These are phyloP conservation scores for Erythrolamprus reginae DNA, from an alignment of 2,113 vertebrate genomes.

Conservation along the genomic window DNA sequence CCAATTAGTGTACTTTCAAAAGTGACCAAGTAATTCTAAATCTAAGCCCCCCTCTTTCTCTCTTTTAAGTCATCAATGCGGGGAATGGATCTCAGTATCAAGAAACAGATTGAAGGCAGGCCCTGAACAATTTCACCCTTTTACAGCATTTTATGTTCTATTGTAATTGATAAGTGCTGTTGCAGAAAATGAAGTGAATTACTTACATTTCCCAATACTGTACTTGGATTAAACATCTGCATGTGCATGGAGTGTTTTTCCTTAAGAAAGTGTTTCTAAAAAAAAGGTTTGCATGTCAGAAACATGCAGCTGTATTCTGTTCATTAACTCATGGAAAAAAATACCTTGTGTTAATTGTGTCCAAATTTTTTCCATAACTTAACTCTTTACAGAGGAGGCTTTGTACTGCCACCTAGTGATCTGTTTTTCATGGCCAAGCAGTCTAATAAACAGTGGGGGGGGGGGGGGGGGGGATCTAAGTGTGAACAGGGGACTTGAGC, in stretches of 20 bases:
- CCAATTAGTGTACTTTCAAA: no score
- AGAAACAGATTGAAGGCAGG: not conserved
- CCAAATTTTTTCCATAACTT: conserved; percentile 34
- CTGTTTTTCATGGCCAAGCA: not conserved
- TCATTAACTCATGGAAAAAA: not conserved
- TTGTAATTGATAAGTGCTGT: not conserved
- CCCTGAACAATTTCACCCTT: not conserved
- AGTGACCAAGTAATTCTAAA: no score
- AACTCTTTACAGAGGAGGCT: conserved; percentile 65
- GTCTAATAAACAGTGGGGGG: accelerated
- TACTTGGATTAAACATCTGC: not conserved
- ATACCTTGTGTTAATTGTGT: not conserved
- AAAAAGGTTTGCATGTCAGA: not conserved
- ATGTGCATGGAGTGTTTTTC: not conserved
- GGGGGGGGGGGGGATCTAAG: no score
- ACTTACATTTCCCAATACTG: not conserved
- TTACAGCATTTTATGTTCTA: not conserved
- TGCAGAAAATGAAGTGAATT: not conserved
- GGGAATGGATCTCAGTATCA: not conserved
- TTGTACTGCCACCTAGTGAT: conserved; percentile 92
- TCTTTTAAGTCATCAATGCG: not conserved
- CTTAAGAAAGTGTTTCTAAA: not conserved
- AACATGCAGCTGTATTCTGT: not conserved
- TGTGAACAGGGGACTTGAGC: not conserved
- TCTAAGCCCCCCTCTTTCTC: no score